Conservation (phyloP, 2,113 vertebrate genomes). For the Paramormyrops kingsleyae region DNA sequence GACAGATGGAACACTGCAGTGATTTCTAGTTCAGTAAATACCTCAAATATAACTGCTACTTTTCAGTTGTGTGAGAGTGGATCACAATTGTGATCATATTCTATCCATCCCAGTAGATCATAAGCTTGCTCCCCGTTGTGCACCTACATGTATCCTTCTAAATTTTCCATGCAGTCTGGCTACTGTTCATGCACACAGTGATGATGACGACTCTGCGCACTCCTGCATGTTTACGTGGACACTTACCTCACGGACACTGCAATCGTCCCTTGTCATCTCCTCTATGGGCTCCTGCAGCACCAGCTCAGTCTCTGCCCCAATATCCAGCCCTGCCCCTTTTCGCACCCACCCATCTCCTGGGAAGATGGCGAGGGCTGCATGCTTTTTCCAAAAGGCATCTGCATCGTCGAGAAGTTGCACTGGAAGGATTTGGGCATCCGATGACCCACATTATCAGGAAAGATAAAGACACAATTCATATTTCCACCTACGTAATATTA, state of each 20-base stretch:
- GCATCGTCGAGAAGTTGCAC: conserved; percentile 47
- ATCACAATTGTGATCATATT: not conserved
- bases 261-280: conserved; percentile 32
- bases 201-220: not conserved
- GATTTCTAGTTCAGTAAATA: not conserved
- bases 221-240: not conserved
- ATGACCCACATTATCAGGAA: not conserved
- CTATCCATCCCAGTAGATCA: not conserved
- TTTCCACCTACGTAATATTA: too few relatives aligned
- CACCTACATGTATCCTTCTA: not conserved
- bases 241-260: conserved; percentile 42
- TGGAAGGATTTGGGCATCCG: conserved; percentile 5
- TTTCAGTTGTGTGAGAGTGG: not conserved
- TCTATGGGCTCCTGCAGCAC: conserved; percentile 29
- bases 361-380: conserved; percentile 24
- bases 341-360: not conserved
- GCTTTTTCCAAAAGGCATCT: conserved; percentile 45
- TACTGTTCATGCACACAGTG: not conserved
- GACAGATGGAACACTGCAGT: not conserved
- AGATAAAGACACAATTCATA: not conserved
- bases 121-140: not conserved
- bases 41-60: not conserved
- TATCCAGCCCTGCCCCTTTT: conserved; percentile 12
- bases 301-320: conserved; percentile 37
- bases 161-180: not conserved